Percentiles rank a stretch among this genome's conserved stretches.
phyloP scores from a whole-genome alignment of 1,140 invertebrate species.

The Scylla paramamosain region DNA sequence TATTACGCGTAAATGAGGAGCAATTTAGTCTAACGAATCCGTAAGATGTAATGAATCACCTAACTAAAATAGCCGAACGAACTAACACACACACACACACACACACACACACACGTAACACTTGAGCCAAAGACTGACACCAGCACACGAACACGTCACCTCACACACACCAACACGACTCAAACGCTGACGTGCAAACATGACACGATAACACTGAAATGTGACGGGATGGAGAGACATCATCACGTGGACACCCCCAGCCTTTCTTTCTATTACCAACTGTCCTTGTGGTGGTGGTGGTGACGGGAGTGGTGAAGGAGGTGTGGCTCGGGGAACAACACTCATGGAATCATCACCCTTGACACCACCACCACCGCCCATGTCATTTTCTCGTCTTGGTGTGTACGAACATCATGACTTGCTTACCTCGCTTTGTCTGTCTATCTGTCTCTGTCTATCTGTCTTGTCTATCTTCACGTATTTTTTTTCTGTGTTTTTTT shows the following conservation, averaged over 20 bases:
- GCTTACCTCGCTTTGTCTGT: background rate
- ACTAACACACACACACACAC: no score
- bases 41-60: no score
- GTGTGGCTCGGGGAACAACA: background rate
- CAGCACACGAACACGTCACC: no score
- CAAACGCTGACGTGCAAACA: background rate
- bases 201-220: background rate
- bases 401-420: background rate
- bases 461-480: no score
- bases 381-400: background rate
- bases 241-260: background rate
- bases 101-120: no score
- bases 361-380: background rate
- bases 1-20: no score
- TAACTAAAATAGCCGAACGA: no score
- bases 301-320: background rate
- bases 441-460: background rate
- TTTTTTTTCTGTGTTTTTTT: no score
- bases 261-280: background rate
- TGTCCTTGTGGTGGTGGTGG: background rate
- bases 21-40: no score
- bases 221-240: background rate
- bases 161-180: background rate
- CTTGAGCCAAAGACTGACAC: no score
- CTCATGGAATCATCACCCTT: background rate